phyloP scores from a whole-genome alignment of 1,140 invertebrate genomes.

The Conus betulinus region DNA sequence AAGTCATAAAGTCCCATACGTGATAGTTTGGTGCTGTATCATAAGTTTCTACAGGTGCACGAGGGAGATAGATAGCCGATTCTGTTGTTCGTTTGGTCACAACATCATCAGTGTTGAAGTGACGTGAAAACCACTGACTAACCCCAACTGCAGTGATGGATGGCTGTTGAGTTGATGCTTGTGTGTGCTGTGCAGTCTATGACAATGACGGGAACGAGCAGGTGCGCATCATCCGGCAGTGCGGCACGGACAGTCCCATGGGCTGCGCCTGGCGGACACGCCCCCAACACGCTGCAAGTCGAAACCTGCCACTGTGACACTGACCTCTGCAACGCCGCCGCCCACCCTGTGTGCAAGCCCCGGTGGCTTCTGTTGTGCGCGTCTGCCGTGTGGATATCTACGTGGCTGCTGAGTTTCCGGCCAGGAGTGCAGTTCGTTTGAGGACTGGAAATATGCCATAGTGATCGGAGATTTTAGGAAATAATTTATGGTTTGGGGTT shows the following conservation, averaged over 20 bases:
- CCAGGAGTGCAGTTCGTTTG: not conserved
- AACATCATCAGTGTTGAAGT: no score
- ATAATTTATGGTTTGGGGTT: no score
- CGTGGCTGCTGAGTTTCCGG: not conserved
- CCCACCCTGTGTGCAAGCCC: not conserved
- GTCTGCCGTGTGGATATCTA: not conserved
- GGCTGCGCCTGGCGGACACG: not conserved
- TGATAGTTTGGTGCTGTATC: no score
- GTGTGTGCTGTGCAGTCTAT: not conserved
- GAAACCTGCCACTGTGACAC: slow-evolving; percentile 20
- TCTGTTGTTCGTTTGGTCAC: no score
- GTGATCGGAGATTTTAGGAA: no score
- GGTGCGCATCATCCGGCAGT: slow-evolving; percentile 28
- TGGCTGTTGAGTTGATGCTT: no score
- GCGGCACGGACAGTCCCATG: not conserved
- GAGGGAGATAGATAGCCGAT: no score
- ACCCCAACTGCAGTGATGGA: no score
- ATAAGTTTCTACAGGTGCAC: no score
- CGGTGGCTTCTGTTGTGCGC: not conserved
- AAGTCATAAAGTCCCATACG: no score
- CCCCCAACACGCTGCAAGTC: slow-evolving; percentile 21
- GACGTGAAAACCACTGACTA: no score
- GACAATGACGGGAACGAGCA: not conserved
- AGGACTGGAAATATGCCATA: not conserved
- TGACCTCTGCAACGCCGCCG: slow-evolving; percentile 19